These are phyloP conservation scores for Benthosema pterotum DNA, from an alignment of 2,797 vertebrate species.

Conservation along the genomic window DNA sequence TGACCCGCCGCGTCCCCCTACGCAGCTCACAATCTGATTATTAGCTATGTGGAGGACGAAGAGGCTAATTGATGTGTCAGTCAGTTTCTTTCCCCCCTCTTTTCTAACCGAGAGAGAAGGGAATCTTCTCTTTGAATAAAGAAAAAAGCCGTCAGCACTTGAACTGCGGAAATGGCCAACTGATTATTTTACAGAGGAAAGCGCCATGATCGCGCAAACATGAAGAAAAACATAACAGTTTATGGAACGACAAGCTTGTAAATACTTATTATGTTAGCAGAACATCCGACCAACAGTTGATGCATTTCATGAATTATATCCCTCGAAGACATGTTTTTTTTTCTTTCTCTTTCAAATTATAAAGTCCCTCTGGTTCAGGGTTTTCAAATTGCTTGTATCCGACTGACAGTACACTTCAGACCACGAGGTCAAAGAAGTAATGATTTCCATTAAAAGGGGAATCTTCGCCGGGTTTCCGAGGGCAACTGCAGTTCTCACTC, in stretches of 20 bases:
- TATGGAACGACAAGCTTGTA: constrained; percentile 12
- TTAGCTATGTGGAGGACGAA: constrained; percentile 64
- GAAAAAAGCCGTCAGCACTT: constrained; percentile 45
- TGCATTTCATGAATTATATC: constrained; percentile 2
- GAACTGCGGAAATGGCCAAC: constrained; percentile 55
- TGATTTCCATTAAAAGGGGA: constrained; percentile 1
- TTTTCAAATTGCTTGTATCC: background rate
- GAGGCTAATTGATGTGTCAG: constrained; percentile 85
- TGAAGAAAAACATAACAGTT: constrained; percentile 33
- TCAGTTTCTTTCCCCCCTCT: constrained; percentile 56
- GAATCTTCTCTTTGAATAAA: constrained; percentile 67
- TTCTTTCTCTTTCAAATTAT: background rate
- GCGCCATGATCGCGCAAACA: constrained; percentile 36
- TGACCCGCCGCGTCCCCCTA: constrained; percentile 72
- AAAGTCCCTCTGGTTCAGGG: background rate
- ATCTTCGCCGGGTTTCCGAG: background rate
- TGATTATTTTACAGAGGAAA: constrained; percentile 59
- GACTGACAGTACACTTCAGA: too few species aligned
- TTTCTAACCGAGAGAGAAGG: constrained; percentile 51
- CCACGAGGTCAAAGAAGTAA: background rate
- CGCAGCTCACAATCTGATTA: constrained; percentile 77
- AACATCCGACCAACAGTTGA: background rate
- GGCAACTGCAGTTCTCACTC: background rate
- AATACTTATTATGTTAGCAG: background rate
- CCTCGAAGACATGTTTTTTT: background rate